phyloP scores from a whole-genome alignment of 2,797 vertebrate genomes.

The Pseudopleuronectes americanus region DNA sequence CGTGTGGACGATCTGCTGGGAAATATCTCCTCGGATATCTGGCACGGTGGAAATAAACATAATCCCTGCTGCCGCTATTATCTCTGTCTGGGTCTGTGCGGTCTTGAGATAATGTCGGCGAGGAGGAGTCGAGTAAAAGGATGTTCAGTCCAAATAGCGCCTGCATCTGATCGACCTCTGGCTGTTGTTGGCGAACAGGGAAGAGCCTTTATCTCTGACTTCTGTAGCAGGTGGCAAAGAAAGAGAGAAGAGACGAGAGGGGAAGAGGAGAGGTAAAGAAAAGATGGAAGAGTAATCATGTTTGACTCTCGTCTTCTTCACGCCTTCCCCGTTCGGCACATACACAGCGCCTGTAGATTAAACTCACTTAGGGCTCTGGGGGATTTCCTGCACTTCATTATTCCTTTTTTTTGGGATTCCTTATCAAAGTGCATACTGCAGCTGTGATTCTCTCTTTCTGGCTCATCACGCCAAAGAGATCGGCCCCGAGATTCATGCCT shows the following conservation, averaged over 20 bases:
- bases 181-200: slow-evolving; percentile 8
- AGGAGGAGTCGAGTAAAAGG: slow-evolving; percentile 29
- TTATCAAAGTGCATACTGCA: slow-evolving; percentile 71
- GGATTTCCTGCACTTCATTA: slow-evolving; percentile 55
- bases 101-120: slow-evolving; percentile 56
- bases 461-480: slow-evolving; percentile 63
- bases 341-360: slow-evolving; percentile 1
- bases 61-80: slow-evolving; percentile 54
- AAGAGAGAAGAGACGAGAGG: slow-evolving; percentile 5
- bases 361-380: slow-evolving; percentile 30
- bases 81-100: slow-evolving; percentile 44
- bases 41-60: slow-evolving; percentile 54
- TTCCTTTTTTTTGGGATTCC: slow-evolving; percentile 63
- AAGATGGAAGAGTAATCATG: too few species aligned
- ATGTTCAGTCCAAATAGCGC: slow-evolving; percentile 38
- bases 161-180: slow-evolving; percentile 64
- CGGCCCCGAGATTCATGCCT: slow-evolving; percentile 59
- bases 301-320: not conserved
- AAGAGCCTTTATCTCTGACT: too few species aligned
- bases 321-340: not conserved
- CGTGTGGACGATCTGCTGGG: slow-evolving; percentile 50
- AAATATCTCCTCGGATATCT: slow-evolving; percentile 62
- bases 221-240: slow-evolving; percentile 45
- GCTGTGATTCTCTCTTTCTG: slow-evolving; percentile 55
- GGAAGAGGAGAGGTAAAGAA: too few species aligned